phyloP scores from a whole-genome alignment of 2,888 invertebrate species.

The Phlogophora meticulosa region DNA sequence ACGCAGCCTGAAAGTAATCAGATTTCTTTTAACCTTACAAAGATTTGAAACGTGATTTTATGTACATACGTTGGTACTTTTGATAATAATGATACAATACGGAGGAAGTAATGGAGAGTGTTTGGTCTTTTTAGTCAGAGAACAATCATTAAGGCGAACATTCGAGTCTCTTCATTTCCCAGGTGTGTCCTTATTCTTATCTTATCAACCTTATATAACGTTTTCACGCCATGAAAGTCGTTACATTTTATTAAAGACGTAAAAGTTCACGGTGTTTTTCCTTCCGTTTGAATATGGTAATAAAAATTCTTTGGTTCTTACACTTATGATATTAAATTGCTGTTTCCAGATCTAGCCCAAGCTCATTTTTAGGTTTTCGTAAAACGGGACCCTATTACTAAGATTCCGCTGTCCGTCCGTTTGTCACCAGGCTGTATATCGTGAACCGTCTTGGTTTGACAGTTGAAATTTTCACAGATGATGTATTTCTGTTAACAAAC shows the following conservation, averaged over 20 bases:
- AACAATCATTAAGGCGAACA: conserved; percentile 1
- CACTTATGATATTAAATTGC: background rate
- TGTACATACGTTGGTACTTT: background rate
- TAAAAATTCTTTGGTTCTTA: conserved; percentile 1
- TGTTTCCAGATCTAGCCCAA: background rate
- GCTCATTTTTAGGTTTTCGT: background rate
- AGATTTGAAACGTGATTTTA: conserved; percentile 20
- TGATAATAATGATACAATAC: conserved; percentile 3
- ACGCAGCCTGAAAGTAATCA: conserved; percentile 16
- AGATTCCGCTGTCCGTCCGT: too few species aligned
- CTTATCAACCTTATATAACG: background rate
- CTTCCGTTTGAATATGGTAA: conserved; percentile 2
- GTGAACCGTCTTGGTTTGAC: too few species aligned
- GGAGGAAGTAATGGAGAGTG: background rate
- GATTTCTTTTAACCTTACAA: conserved; percentile 4
- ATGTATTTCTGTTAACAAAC: too few species aligned
- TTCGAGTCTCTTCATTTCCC: background rate
- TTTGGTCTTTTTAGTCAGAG: conserved; percentile 24
- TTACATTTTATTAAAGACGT: conserved; percentile 38
- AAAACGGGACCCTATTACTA: too few species aligned
- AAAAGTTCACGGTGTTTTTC: conserved; percentile 28
- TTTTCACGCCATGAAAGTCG: conserved; percentile 20
- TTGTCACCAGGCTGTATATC: too few species aligned
- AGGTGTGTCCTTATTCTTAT: conserved; percentile 6
- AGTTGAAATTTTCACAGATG: too few species aligned